phyloP scores from a whole-genome alignment of 1,140 invertebrate genomes.

The Phocides pigmalion region DNA sequence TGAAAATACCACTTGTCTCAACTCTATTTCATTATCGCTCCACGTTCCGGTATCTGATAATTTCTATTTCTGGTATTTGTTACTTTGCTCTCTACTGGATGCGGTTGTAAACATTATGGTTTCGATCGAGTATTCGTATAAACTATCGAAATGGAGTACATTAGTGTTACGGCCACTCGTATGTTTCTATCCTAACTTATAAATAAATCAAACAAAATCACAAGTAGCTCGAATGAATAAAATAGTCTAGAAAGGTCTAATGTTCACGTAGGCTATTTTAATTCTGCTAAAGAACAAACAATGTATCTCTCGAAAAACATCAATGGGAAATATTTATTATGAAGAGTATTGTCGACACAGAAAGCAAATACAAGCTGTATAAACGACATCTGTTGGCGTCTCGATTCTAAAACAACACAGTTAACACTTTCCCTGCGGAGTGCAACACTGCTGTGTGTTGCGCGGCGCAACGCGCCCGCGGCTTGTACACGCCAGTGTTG shows the following conservation, averaged over 20 bases:
- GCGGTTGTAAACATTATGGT: constrained; percentile 11
- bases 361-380: constrained; percentile 4
- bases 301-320: neutral
- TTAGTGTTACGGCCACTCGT: neutral
- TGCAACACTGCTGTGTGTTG: too few relatives aligned
- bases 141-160: constrained; percentile 9
- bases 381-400: neutral
- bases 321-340: constrained; percentile 13
- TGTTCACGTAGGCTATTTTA: neutral
- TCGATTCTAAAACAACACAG: constrained; percentile 1
- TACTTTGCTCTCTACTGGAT: constrained; percentile 1
- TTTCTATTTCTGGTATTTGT: constrained; percentile 18
- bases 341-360: constrained; percentile 1
- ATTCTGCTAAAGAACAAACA: constrained; percentile 13
- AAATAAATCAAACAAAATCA: constrained; percentile 11
- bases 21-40: constrained; percentile 6
- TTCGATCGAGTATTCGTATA: constrained; percentile 5
- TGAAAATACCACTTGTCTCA: constrained; percentile 4
- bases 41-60: constrained; percentile 9
- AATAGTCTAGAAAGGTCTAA: neutral
- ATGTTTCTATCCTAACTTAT: neutral
- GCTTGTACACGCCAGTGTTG: too few relatives aligned
- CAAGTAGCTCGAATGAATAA: constrained; percentile 1
- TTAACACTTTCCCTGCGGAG: too few relatives aligned
- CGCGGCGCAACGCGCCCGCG: too few relatives aligned